Percentiles rank a stretch among this genome's conserved stretches.
Conservation (phyloP, 1,140 invertebrate species). For the Gerris buenoi region DNA sequence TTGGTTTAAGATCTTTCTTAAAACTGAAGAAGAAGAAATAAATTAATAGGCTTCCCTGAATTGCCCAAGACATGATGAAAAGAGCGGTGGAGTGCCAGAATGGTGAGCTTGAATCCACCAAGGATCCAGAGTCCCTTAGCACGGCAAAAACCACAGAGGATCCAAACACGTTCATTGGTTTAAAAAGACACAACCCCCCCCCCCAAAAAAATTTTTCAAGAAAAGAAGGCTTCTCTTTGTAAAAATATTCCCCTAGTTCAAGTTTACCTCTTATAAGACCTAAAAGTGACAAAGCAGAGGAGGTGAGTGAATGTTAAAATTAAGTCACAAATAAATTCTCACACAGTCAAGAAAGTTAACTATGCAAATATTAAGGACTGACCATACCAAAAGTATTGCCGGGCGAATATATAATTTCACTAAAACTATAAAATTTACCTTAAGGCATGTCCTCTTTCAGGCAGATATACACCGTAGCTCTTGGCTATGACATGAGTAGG, state of each 20-base stretch:
- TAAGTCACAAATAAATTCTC: too few relatives aligned
- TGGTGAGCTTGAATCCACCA: too few relatives aligned
- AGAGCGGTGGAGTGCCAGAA: too few relatives aligned
- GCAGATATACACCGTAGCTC: conserved; percentile 84
- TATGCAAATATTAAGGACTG: neutral
- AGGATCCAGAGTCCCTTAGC: too few relatives aligned
- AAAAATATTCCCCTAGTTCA: neutral
- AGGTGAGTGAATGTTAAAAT: too few relatives aligned
- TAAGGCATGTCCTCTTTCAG: conserved; percentile 83
- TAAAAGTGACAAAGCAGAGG: neutral
- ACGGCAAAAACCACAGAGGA: too few relatives aligned
- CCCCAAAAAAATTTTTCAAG: neutral
- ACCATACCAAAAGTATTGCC: neutral
- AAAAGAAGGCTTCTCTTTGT: neutral
- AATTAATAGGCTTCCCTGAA: too few relatives aligned
- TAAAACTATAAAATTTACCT: conserved; percentile 32
- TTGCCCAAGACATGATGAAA: too few relatives aligned
- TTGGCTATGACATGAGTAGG: conserved; percentile 73
- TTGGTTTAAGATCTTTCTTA: too few relatives aligned
- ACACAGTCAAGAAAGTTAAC: neutral
- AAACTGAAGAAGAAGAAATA: too few relatives aligned
- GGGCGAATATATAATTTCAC: neutral
- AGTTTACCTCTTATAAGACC: neutral
- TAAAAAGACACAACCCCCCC: too few relatives aligned
- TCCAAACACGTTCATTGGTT: too few relatives aligned